Base-by-base conservation (phyloP, 2,888 invertebrate species). In the Didymodactylos carnosus region DNA sequence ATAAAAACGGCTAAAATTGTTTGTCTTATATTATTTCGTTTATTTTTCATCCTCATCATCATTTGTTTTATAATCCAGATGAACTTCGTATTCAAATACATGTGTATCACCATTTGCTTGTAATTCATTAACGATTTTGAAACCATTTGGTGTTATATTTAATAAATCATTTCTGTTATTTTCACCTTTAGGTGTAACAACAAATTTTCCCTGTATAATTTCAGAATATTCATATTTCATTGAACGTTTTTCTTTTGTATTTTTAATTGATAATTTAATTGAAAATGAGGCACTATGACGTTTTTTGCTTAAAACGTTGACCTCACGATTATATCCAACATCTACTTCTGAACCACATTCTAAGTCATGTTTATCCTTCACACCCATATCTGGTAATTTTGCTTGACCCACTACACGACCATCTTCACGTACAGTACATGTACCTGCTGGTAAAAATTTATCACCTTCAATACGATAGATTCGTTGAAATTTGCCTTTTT, bases 381-480 rank as follows among this genome's bases (percentile, higher is more conserved):
- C 46, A 14, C 46, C 40, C n/a, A 70, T 25, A 70, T 73, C 39
- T 39, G 35, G 6, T 39, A 73, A 49, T 19, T 46, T 39, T 25
- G 70, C 46, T 49, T 73, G 70, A 39, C 73, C 73, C 25, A 73
- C 73, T 14, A 73, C 73, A 43, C 73, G n/a, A n/a, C 73, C 73
- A 70, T 73, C 73, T 73, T 73, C 73, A 13, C 73, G 46, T 23
- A 73, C 27, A 25, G 73, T 73, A 5, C 69, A 39, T 19, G 69
- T 73, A 27, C 73, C 73, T 43, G 69, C 46, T 39, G 73, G 73
- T 49, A 73, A 70, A 49, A 73, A 73, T 39, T 69, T 46, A 70
- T 69, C 69, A 10, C 69, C 49, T 39, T 70, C 69, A 25, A 73
- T 49, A n/a, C 69, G 46, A 27, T 73, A 73, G 16, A 69, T 49